phyloP scores from a whole-genome alignment of 2,113 vertebrate species.

The Polypterus senegalus region DNA sequence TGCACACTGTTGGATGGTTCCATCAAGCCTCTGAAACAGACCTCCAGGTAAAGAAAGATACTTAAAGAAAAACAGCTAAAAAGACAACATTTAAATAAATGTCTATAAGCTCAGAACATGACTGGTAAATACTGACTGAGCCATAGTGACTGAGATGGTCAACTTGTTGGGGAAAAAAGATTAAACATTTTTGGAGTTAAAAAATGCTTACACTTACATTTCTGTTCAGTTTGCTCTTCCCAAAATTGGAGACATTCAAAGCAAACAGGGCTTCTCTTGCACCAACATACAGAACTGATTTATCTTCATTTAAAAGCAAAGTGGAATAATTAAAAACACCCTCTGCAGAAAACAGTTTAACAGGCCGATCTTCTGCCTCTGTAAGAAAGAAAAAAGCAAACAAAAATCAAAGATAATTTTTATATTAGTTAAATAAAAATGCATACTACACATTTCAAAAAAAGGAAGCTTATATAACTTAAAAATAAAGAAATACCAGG shows the following conservation, averaged over 20 bases:
- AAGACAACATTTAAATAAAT: too few species aligned
- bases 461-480: too few species aligned
- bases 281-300: conserved; percentile 64
- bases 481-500: too few species aligned
- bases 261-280: conserved; percentile 70
- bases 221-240: conserved; percentile 35
- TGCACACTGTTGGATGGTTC: too few species aligned
- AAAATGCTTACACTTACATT: conserved; percentile 47
- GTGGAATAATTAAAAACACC: conserved; percentile 67
- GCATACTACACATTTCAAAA: too few species aligned
- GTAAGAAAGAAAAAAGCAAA: conserved; percentile 6
- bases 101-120: neutral
- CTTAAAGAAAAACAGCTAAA: too few species aligned
- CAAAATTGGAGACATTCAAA: conserved; percentile 57
- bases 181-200: neutral
- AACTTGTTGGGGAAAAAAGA: neutral
- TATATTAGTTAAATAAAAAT: too few species aligned
- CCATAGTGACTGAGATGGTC: neutral
- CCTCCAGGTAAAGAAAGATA: too few species aligned
- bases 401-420: too few species aligned
- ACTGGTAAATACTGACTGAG: neutral
- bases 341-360: conserved; percentile 50
- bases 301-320: conserved; percentile 68
- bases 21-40: too few species aligned
- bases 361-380: conserved; percentile 54